Base-by-base conservation (phyloP, 2,797 vertebrate genomes). In the Carduelis carduelis region DNA sequence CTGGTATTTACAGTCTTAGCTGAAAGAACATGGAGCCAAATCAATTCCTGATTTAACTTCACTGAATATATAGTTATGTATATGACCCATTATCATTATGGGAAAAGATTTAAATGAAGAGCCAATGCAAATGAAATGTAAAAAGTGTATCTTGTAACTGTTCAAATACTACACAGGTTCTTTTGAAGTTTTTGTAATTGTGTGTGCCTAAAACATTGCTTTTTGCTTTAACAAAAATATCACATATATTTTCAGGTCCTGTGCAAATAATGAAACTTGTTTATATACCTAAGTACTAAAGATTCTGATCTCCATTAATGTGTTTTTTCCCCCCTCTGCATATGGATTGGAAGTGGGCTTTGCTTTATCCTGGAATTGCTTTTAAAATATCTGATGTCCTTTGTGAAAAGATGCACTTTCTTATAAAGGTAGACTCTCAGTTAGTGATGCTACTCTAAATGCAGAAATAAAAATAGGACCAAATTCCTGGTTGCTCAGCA, bases 1-100 rank as follows among this genome's bases (percentile, higher is more conserved):
- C 43, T 82, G 52, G 32, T 95, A 66, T 94, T 96, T 95, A 79
- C 80, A 92, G 59, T 70, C 50, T 84, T 77, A 56, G 75, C 87
- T 87, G 81, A 76, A 87, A 84, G 59, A 88, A 76, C 84, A 49
- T 7, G 10, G 37, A 93, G 34, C 81, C 75, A 89, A 92, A 94
- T 92, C 50, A 84, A 66, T 92, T 92, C 44, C 47, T 87, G 68
- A 70, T 92, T 90, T 91, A 59, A 70, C 66, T 70, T 57, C 50
- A 56, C 56, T 93, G 71, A 70, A 70, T 84, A 72, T 69, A 83
- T 60, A 77, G 57, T 77, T 90, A 68, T 76, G 41, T 79, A 37
- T 90, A 34, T 79, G 49, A 78, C 63, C 83, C 63, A 35, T 80
- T 90, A 79, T 87, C 46, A 66, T 92, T 81, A 89, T 55, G 30